Percentiles rank a stretch among this genome's conserved stretches.
Evolutionary conservation across 2,797 vertebrate species (phyloP).

Genomic region (Thamnophis elegans): DNA sequence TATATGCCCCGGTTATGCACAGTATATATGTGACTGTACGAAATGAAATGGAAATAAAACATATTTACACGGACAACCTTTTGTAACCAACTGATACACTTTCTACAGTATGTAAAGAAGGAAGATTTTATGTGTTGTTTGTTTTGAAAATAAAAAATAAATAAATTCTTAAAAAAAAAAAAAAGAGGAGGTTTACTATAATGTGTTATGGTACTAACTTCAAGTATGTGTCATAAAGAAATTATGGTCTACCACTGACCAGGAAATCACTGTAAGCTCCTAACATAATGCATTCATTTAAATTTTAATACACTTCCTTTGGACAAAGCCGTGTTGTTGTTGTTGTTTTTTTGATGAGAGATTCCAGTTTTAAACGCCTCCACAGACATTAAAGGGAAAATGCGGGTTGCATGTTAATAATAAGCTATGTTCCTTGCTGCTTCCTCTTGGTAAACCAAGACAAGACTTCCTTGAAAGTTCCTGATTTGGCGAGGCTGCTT

Average conservation of each 20-base stretch:
- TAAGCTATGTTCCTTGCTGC: background rate
- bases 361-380: slow-evolving; percentile 57
- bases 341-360: slow-evolving; percentile 24
- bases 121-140: no score
- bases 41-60: no score
- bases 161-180: no score
- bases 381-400: slow-evolving; percentile 52
- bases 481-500: slow-evolving; percentile 5
- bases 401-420: slow-evolving; percentile 28
- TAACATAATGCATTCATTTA: slow-evolving; percentile 51
- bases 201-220: background rate
- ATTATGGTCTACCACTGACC: background rate
- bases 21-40: no score
- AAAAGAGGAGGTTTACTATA: background rate
- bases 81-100: no score
- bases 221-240: slow-evolving; percentile 27
- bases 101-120: no score
- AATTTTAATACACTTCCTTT: slow-evolving; percentile 56
- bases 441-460: slow-evolving; percentile 13
- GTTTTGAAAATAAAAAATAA: no score
- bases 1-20: no score
- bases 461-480: background rate
- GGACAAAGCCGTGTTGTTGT: slow-evolving; percentile 44
- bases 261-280: slow-evolving; percentile 31
- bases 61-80: no score